Percentiles rank a stretch among this genome's conserved stretches.
These are phyloP conservation scores for Cryptocheilus praepositus DNA, from an alignment of 2,888 invertebrate species.

Conservation along the genomic window DNA sequence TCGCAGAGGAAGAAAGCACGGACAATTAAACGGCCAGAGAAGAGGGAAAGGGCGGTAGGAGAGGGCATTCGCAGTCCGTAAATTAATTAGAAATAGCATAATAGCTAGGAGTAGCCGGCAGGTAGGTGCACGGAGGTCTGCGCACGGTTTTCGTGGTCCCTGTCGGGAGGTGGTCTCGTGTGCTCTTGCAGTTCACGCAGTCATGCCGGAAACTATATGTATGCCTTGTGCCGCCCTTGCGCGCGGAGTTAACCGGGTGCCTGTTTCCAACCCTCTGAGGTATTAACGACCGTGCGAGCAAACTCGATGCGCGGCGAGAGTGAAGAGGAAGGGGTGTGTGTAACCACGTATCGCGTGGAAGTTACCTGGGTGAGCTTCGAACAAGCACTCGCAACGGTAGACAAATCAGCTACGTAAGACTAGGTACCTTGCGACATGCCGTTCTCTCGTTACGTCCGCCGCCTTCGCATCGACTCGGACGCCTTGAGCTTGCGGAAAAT, in stretches of 20 bases:
- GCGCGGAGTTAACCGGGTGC: constrained; percentile 52
- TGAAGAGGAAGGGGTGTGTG: constrained; percentile 2
- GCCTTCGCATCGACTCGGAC: background rate
- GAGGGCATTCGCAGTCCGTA: constrained; percentile 54
- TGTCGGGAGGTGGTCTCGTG: constrained; percentile 40
- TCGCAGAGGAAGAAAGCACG: background rate
- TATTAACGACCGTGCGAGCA: constrained; percentile 57
- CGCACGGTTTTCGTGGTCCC: constrained; percentile 39
- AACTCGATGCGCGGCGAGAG: constrained; percentile 44
- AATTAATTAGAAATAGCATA: constrained; percentile 67
- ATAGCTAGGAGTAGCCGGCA: constrained; percentile 56
- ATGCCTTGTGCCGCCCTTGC: constrained; percentile 42
- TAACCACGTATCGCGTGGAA: constrained; percentile 25
- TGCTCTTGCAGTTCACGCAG: constrained; percentile 42
- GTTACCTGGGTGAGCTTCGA: constrained; percentile 28
- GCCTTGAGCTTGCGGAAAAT: background rate
- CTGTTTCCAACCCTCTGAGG: constrained; percentile 57
- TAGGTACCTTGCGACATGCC: background rate
- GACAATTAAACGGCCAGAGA: background rate
- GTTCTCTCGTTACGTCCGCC: too few species aligned
- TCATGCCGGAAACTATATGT: constrained; percentile 51
- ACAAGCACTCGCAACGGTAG: constrained; percentile 24
- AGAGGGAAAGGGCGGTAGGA: constrained; percentile 17
- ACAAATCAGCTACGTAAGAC: constrained; percentile 20
- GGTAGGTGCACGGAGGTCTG: constrained; percentile 37